phyloP scores from a whole-genome alignment of 1,140 invertebrate genomes.

The Latrodectus geometricus region DNA sequence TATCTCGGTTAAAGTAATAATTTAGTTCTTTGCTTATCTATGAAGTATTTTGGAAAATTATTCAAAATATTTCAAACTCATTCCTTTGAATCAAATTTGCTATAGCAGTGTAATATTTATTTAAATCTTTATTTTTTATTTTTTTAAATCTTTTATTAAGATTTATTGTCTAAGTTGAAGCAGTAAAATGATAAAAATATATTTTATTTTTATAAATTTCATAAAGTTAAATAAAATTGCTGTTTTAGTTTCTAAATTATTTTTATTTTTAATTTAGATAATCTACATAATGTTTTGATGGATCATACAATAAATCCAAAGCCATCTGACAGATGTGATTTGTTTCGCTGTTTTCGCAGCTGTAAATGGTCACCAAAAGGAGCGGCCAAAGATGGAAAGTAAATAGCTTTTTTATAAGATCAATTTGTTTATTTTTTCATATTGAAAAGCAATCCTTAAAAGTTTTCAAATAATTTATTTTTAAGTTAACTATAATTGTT shows the following conservation, averaged over 20 bases:
- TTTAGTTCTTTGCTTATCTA: too few relatives aligned
- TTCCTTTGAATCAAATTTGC: too few relatives aligned
- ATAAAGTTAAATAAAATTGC: neutral
- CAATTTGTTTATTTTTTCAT: too few relatives aligned
- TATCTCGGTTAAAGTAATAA: too few relatives aligned
- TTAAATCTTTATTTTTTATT: too few relatives aligned
- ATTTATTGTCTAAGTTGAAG: neutral
- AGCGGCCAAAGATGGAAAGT: conserved; percentile 12
- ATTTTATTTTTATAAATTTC: neutral
- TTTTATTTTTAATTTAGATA: conserved; percentile 19
- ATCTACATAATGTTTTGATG: conserved; percentile 23
- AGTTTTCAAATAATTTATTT: too few relatives aligned
- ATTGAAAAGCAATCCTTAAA: too few relatives aligned
- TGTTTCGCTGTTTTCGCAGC: conserved; percentile 1
- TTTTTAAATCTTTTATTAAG: too few relatives aligned
- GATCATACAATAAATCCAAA: conserved; percentile 41
- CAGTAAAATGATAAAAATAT: neutral
- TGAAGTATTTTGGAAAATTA: neutral
- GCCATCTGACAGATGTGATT: conserved; percentile 9
- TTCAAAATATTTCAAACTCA: too few relatives aligned
- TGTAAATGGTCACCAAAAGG: conserved; percentile 47
- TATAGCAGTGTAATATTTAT: too few relatives aligned
- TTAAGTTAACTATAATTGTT: too few relatives aligned
- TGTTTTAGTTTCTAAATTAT: neutral
- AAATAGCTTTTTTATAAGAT: neutral